Evolutionary conservation across 2,113 vertebrate species (phyloP).

Genomic region (Amphilophus citrinellus): DNA sequence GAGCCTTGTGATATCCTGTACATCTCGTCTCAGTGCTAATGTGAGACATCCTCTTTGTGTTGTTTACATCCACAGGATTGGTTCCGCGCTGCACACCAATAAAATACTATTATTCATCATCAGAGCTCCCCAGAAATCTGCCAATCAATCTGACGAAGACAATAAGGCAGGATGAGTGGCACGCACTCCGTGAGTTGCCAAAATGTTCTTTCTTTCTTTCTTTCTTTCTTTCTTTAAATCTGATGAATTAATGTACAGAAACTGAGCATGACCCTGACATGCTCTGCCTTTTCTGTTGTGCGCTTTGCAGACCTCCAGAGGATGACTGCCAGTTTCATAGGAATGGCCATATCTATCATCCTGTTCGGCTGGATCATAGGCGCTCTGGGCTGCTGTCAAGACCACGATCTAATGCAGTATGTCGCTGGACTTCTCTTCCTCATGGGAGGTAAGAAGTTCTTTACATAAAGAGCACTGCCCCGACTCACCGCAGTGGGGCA

Average conservation of each 20-base stretch:
- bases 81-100: slow-evolving; percentile 89
- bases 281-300: slow-evolving; percentile 6
- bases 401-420: slow-evolving; percentile 95
- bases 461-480: slow-evolving; percentile 46
- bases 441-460: slow-evolving; percentile 90
- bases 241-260: slow-evolving; percentile 1
- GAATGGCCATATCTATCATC: slow-evolving; percentile 94
- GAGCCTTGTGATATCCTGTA: slow-evolving; percentile 52
- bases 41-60: slow-evolving; percentile 52
- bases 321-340: slow-evolving; percentile 95
- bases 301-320: slow-evolving; percentile 86
- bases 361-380: slow-evolving; percentile 93
- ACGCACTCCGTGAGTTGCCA: slow-evolving; percentile 89
- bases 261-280: background rate
- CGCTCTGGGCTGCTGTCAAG: slow-evolving; percentile 90
- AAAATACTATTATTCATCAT: slow-evolving; percentile 95
- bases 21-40: slow-evolving; percentile 47
- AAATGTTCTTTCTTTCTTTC: background rate
- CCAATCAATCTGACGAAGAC: slow-evolving; percentile 91
- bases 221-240: background rate
- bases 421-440: slow-evolving; percentile 94
- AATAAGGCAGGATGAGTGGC: slow-evolving; percentile 94
- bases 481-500: slow-evolving; percentile 64
- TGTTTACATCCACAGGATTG: slow-evolving; percentile 79
- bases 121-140: slow-evolving; percentile 87